Evolutionary conservation across 2,888 invertebrate genomes (phyloP).

Genomic region (Acronicta leporina): DNA sequence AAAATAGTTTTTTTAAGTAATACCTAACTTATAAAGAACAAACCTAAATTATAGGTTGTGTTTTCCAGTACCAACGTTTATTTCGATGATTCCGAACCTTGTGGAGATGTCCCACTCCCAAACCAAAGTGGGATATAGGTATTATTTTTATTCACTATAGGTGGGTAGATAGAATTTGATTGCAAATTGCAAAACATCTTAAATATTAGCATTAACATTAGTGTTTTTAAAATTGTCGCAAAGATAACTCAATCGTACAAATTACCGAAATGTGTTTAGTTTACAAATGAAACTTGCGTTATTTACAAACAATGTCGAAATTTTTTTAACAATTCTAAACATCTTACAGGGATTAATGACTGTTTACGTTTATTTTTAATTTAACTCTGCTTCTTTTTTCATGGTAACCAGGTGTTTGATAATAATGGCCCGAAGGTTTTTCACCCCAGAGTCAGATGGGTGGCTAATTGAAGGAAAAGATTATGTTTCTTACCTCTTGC

Average conservation of each 20-base stretch:
- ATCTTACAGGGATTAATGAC: constrained; percentile 60
- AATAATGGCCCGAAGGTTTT: constrained; percentile 67
- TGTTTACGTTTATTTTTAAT: constrained; percentile 57
- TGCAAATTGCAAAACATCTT: not conserved
- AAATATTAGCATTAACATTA: constrained; percentile 1
- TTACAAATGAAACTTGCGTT: constrained; percentile 63
- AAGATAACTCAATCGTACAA: constrained; percentile 32
- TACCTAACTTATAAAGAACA: not conserved
- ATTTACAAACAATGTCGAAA: constrained; percentile 67
- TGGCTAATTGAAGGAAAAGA: constrained; percentile 71
- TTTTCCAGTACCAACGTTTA: not conserved
- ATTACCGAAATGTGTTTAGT: constrained; percentile 42
- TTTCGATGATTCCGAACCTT: no score
- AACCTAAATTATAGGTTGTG: not conserved
- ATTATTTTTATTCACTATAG: no score
- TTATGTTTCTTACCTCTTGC: constrained; percentile 65
- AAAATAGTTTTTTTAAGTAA: constrained; percentile 22
- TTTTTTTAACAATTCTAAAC: constrained; percentile 62
- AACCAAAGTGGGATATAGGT: no score
- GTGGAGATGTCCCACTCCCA: no score
- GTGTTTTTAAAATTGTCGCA: constrained; percentile 10
- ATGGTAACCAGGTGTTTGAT: constrained; percentile 68
- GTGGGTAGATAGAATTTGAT: not conserved
- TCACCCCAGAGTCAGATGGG: constrained; percentile 49
- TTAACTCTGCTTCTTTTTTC: constrained; percentile 52